Conservation (phyloP, 1,140 invertebrate species). For the Eriocheir sinensis region DNA sequence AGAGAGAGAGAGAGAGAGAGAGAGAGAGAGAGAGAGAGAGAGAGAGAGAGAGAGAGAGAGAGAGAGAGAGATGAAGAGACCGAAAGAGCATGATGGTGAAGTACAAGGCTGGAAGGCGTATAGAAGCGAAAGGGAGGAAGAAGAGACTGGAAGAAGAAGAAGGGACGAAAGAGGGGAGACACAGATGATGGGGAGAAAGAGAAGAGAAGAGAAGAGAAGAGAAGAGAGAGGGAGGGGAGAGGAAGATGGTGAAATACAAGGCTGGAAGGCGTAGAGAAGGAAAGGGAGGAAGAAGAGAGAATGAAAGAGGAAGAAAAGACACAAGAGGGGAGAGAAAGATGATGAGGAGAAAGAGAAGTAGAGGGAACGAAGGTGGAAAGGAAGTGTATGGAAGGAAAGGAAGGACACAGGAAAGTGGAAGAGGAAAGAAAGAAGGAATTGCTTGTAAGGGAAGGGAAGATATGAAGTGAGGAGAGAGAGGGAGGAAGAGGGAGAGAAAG, state of each 20-base stretch:
- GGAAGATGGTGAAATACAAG: too few relatives aligned
- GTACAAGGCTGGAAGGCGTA: neutral
- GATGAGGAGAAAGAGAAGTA: too few relatives aligned
- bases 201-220: neutral
- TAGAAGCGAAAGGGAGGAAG: neutral
- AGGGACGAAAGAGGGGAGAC: neutral
- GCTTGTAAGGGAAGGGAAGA: too few relatives aligned
- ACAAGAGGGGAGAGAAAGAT: neutral
- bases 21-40: conserved; percentile 27
- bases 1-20: conserved; percentile 18
- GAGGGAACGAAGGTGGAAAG: neutral
- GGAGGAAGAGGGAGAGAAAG: neutral
- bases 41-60: neutral
- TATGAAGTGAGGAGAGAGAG: neutral
- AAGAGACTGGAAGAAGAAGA: too few relatives aligned
- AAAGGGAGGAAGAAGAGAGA: neutral
- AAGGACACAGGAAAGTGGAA: neutral
- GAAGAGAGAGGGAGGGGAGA: too few relatives aligned
- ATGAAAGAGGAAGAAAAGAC: neutral
- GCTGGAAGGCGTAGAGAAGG: neutral
- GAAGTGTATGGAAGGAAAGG: too few relatives aligned
- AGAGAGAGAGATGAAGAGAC: neutral
- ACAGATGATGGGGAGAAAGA: neutral
- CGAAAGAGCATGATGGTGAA: too few relatives aligned
- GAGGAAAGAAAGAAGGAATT: neutral